Conservation (phyloP, 2,113 vertebrate genomes). For the Geococcyx californianus region DNA sequence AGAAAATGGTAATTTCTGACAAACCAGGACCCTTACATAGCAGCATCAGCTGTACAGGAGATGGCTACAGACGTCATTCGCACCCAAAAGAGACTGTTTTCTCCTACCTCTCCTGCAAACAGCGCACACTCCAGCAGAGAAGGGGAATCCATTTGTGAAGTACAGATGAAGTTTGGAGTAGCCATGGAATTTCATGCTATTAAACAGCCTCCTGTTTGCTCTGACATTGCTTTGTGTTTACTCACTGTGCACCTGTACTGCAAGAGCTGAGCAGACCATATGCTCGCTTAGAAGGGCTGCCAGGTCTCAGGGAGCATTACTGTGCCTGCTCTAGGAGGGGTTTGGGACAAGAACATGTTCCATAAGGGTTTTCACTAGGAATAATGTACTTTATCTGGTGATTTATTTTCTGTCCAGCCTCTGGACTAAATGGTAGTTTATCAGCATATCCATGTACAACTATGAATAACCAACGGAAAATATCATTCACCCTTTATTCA, state of each 20-base stretch:
- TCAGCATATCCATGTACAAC: background rate
- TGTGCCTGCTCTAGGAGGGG: background rate
- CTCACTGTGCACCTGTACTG: background rate
- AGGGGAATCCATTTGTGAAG: slow-evolving; percentile 1
- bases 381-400: background rate
- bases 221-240: background rate
- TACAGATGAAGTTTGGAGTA: background rate
- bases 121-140: background rate
- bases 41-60: background rate
- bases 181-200: background rate
- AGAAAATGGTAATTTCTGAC: background rate
- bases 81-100: background rate
- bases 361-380: background rate
- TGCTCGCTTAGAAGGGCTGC: background rate
- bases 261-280: background rate
- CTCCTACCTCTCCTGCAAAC: background rate
- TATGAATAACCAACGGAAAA: background rate
- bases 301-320: slow-evolving; percentile 8
- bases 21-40: background rate
- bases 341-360: background rate
- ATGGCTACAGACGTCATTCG: background rate
- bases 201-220: background rate
- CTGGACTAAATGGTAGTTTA: background rate
- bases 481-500: background rate
- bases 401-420: slow-evolving; percentile 19